Conservation (phyloP, 64 coral and sea anemone species). For the Platygyra sinensis region DNA sequence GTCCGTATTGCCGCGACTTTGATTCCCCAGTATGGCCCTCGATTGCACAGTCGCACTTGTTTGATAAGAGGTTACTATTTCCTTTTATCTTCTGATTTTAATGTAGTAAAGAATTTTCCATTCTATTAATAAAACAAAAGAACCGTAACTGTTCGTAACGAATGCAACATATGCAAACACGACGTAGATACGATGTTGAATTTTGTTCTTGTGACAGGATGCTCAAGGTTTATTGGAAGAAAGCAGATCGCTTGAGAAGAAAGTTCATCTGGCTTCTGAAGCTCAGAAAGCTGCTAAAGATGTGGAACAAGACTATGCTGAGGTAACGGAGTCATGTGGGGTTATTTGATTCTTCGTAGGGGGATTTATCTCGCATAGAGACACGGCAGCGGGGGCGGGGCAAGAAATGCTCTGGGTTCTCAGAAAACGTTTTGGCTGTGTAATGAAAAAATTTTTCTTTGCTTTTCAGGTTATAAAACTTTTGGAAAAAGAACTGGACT, state of each 20-base stretch:
- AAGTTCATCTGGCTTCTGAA: conserved; percentile 81
- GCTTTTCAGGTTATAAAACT: conserved; percentile 75
- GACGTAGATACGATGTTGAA: background rate
- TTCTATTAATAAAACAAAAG: no score
- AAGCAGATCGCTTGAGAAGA: conserved; percentile 84
- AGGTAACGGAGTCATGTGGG: conserved; percentile 17
- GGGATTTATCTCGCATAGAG: no score
- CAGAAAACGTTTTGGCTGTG: background rate
- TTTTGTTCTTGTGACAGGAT: conserved; percentile 46
- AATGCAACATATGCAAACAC: no score
- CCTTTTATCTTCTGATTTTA: no score
- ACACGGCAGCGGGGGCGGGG: no score
- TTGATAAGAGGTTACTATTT: no score
- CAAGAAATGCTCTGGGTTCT: no score
- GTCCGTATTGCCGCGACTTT: no score
- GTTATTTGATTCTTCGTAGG: background rate
- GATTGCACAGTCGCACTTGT: no score
- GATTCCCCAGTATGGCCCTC: no score
- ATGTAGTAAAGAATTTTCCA: no score
- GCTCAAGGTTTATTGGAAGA: conserved; percentile 80
- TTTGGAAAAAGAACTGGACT: conserved; percentile 82
- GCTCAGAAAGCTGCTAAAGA: conserved; percentile 82
- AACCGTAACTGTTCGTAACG: no score
- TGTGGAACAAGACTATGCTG: conserved; percentile 89
- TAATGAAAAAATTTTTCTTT: background rate